Base-by-base conservation (phyloP, 2,113 vertebrate genomes). In the Cyprinodon variegatus region DNA sequence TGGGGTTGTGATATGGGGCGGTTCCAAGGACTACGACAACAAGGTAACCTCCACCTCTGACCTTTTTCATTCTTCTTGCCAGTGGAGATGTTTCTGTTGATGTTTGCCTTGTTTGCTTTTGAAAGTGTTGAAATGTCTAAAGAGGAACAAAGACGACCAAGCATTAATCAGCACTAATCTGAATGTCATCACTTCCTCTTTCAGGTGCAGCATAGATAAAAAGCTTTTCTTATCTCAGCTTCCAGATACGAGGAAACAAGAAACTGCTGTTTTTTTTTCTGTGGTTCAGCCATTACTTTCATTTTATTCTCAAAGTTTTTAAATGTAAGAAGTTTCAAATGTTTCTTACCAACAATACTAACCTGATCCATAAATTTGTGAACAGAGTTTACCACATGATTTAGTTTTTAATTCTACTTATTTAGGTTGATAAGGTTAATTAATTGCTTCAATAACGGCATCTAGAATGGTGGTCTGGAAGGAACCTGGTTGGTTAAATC, bases 1-100 rank as follows among this genome's bases (percentile, higher is more conserved):
- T 0, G 97, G 97, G 0, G 92, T 95, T 66, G 94, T 99, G 39
- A 92, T 99, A 76, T 99, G 97, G 97, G 97, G 97, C 0, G 95
- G 96, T 0, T 91, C 86, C 0, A 94, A 76, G 50, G 95, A 96
- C 88, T 96, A 94, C 74, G 93, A 90, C 84, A 94, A 88, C 78
- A 88, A 90, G 94, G 97, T 99, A 92, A 83, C 12, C 1, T 12
- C 15, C 57, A n/a, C n/a, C 39, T 65, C 12, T 5, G 64, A 11
- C 37, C 10, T 43, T 0, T 63, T 29, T 29, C 29, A 1, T 29
- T 29, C 29, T 29, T 29, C 6, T 67, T 37, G 53, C 1, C 74
- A 41, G 41, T 17, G 3, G 0, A 53, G 46, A 29, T 29, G 13
- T 53, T 69, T 50, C n/a, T 29, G 36, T 12, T 4, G 11, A 63